Evolutionary conservation across 2,888 invertebrate genomes (phyloP).

Genomic region (Peribatodes rhomboidaria): DNA sequence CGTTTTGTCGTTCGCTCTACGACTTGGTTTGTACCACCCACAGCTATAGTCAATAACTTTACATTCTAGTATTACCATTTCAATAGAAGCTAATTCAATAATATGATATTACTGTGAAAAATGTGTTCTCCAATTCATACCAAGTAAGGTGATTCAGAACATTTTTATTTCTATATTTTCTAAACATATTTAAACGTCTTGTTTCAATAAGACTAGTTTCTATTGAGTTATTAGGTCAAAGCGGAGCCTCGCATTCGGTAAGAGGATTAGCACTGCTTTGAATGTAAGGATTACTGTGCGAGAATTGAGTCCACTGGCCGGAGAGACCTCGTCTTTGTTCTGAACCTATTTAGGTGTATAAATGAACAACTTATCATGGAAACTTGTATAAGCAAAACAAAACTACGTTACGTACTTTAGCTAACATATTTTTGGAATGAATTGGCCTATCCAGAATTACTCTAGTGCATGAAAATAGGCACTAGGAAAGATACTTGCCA

Average conservation of each 20-base stretch:
- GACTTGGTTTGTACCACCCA: conserved; percentile 32
- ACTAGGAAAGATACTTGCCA: too few species aligned
- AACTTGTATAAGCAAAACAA: background rate
- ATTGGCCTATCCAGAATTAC: too few species aligned
- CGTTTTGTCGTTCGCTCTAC: conserved; percentile 29
- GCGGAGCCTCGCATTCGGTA: conserved; percentile 54
- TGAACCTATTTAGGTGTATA: background rate
- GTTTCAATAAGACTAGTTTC: conserved; percentile 42
- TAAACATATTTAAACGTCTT: conserved; percentile 13
- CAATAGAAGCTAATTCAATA: background rate
- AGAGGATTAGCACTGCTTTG: conserved; percentile 57
- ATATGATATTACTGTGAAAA: background rate
- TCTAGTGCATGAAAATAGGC: too few species aligned
- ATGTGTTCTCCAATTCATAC: conserved; percentile 6
- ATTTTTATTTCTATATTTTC: background rate
- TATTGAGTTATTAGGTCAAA: conserved; percentile 66
- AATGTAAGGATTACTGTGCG: conserved; percentile 41
- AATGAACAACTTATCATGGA: background rate
- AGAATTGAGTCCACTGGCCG: conserved; percentile 28
- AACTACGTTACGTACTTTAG: background rate
- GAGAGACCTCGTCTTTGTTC: conserved; percentile 16
- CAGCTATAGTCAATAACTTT: conserved; percentile 16
- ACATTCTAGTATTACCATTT: conserved; percentile 22
- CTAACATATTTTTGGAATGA: too few species aligned
- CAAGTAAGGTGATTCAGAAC: background rate